A percentile compares a stretch with the other conserved stretches of the same genome.
These are phyloP conservation scores for Schizaphis graminum DNA, from an alignment of 2,888 invertebrate species.

Conservation along the genomic window DNA sequence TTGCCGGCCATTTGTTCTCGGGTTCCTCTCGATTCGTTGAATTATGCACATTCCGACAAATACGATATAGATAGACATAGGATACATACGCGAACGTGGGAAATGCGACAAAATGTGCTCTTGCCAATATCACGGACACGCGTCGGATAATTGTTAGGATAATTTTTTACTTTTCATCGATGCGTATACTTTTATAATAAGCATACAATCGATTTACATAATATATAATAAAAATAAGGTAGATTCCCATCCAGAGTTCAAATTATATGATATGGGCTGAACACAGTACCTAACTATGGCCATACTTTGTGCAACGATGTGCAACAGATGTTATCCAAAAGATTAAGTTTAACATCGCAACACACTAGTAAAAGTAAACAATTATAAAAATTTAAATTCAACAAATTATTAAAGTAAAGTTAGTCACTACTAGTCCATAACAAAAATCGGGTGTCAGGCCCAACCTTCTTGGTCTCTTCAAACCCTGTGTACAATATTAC, in stretches of 20 bases:
- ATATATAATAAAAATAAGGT: background rate
- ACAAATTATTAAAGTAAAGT: too few species aligned
- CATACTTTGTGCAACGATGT: too few species aligned
- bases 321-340: too few species aligned
- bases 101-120: background rate
- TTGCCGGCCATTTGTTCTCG: constrained; percentile 5
- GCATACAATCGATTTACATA: background rate
- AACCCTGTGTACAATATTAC: too few species aligned
- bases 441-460: too few species aligned
- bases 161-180: background rate
- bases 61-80: background rate
- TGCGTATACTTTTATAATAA: background rate
- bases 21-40: constrained; percentile 11
- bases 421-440: too few species aligned
- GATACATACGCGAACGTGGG: background rate
- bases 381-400: too few species aligned
- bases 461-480: too few species aligned
- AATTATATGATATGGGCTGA: too few species aligned
- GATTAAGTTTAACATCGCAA: too few species aligned
- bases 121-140: background rate
- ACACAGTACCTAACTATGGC: too few species aligned
- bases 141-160: background rate
- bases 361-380: too few species aligned
- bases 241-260: background rate
- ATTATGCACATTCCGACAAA: constrained; percentile 32